Conservation (phyloP, 2,888 invertebrate species). For the Chloromyia formosa region DNA sequence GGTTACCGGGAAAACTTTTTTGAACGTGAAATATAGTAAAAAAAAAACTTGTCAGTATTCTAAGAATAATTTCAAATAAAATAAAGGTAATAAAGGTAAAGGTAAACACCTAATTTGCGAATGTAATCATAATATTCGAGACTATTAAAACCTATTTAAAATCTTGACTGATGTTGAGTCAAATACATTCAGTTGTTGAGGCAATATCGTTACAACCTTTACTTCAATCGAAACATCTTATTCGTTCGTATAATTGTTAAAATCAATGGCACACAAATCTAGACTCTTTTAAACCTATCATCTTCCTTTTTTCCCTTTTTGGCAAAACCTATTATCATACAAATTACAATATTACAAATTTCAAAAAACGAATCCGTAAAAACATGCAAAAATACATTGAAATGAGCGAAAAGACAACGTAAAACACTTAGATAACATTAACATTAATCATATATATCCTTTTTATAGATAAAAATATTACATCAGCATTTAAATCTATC, state of each 20-base stretch:
- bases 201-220: too few relatives aligned
- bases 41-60: too few relatives aligned
- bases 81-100: too few relatives aligned
- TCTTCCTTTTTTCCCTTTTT: background rate
- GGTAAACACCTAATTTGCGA: too few relatives aligned
- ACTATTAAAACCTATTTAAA: too few relatives aligned
- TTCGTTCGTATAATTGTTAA: background rate
- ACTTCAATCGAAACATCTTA: too few relatives aligned
- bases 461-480: background rate
- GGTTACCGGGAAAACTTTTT: too few relatives aligned
- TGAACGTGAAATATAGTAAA: too few relatives aligned
- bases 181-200: too few relatives aligned
- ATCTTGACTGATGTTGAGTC: too few relatives aligned
- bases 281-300: background rate
- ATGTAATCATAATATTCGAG: too few relatives aligned
- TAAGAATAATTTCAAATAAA: too few relatives aligned
- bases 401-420: background rate
- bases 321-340: background rate
- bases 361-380: constrained; percentile 2
- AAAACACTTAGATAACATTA: constrained; percentile 17
- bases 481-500: background rate
- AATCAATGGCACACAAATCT: constrained; percentile 12
- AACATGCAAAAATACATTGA: constrained; percentile 5
- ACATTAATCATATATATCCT: constrained; percentile 7
- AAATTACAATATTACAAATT: background rate